These are phyloP conservation scores for Tautogolabrus adspersus DNA, from an alignment of 2,113 vertebrate species.

Conservation along the genomic window DNA sequence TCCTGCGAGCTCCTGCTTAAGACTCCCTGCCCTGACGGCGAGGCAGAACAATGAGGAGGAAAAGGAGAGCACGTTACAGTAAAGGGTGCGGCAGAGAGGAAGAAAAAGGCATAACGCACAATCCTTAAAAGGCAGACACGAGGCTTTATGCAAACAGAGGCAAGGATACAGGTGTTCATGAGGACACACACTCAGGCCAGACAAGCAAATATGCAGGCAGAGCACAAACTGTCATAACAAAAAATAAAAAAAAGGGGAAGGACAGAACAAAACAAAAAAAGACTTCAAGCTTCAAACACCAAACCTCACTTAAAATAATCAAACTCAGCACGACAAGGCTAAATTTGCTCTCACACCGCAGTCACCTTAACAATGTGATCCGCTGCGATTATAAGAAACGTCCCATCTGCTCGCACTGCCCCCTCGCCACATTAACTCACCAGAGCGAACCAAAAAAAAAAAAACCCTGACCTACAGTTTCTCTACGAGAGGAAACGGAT, in stretches of 20 bases:
- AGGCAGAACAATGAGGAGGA: slow-evolving; percentile 68
- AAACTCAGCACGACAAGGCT: background rate
- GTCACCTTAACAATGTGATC: slow-evolving; percentile 4
- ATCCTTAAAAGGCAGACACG: background rate
- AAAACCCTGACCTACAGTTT: slow-evolving; percentile 59
- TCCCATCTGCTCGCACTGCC: slow-evolving; percentile 9
- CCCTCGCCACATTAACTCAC: slow-evolving; percentile 26
- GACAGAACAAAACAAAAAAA: background rate
- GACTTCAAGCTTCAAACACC: background rate
- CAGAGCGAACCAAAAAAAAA: slow-evolving; percentile 27
- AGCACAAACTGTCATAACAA: background rate
- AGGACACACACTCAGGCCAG: slow-evolving; percentile 26
- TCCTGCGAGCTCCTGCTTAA: slow-evolving; percentile 53
- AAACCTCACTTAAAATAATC: background rate
- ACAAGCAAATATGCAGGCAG: slow-evolving; percentile 24
- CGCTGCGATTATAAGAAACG: background rate
- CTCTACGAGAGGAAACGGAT: slow-evolving; percentile 64
- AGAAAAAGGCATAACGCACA: slow-evolving; percentile 10
- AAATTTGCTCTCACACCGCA: background rate
- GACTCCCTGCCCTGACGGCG: slow-evolving; percentile 17
- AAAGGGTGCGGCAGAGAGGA: slow-evolving; percentile 23
- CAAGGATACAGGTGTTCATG: slow-evolving; percentile 32
- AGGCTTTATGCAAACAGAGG: slow-evolving; percentile 43
- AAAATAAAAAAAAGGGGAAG: slow-evolving; percentile 6
- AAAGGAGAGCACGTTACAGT: slow-evolving; percentile 32